Evolutionary conservation across 2,113 vertebrate species (phyloP).

Genomic region (Alligator mississippiensis): DNA sequence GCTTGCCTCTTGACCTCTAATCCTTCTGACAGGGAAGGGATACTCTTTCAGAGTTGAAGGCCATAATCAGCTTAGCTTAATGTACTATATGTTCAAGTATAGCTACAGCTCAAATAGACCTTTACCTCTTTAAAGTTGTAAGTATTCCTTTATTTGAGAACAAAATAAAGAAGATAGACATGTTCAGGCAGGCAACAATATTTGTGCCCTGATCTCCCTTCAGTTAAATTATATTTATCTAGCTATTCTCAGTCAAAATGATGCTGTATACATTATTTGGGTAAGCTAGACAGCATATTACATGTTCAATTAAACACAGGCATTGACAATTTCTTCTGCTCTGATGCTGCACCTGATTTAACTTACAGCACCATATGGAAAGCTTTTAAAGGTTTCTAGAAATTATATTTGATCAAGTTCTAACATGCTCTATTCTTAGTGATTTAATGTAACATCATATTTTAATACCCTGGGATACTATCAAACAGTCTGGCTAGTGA

Average conservation of each 20-base stretch:
- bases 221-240: not conserved
- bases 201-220: not conserved
- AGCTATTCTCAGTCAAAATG: not conserved
- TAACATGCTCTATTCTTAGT: not conserved
- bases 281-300: fast-evolving
- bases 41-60: not conserved
- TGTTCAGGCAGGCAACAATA: not conserved
- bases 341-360: not conserved
- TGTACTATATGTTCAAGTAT: not conserved
- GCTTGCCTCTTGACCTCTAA: not conserved
- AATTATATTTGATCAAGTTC: not conserved
- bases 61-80: not conserved
- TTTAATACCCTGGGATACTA: fast-evolving
- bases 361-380: not conserved
- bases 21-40: not conserved
- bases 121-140: not conserved
- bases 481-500: not conserved
- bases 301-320: fast-evolving
- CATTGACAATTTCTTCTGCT: not conserved
- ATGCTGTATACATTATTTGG: not conserved
- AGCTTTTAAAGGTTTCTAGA: not conserved
- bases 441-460: not conserved
- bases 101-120: not conserved
- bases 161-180: not conserved
- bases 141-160: not conserved